Evolutionary conservation across 2,113 vertebrate genomes (phyloP), one percentile per base, ranked within the genome.

Genomic region (Myotis brandtii): DNA sequence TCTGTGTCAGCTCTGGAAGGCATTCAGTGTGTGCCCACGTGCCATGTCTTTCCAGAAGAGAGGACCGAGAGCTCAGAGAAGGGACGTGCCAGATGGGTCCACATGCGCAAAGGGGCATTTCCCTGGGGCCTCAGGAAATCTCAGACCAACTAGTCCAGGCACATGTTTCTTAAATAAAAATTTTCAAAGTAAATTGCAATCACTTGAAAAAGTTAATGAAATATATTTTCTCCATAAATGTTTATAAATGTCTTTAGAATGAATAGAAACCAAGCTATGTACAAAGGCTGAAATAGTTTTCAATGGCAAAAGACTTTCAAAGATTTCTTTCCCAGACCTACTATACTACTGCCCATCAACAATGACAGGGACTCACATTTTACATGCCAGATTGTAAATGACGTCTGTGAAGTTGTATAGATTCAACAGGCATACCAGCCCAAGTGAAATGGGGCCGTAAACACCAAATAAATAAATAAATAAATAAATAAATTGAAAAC

Each of bases 11-110:
- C 30, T 34, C 70, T 46, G 14, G 32, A 46, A 66, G 48, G 13
- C 0, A 0, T 37, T 46, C 46, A 16, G n/a, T 3, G 37, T 3
- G 7, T 11, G 37, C 6, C 6, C 37, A 32, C 8, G 11, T 9
- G 9, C 8, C 30, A 43, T 0, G 6, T 73, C 40, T 72, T 79
- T 73, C 43, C 32, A 4, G 52, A 54, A 70, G n/a, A 77, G 25
- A 76, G 1, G 54, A 54, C 25, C 5, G n/a, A 30, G 40, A 67
- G 46, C 12, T 12, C 25, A 25, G 40, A n/a, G 62, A 9, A 75
- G 2, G 14, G 54, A 8, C 14, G 13, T 32, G 80, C 9, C 16
- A 18, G 0, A 3, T n/a, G 0, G 5, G 52, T 34, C 2, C 50
- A n/a, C 30, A 23, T 2, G 20, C 5, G 30, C 21, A 32, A 21